A percentile compares a stretch with the other conserved stretches of the same genome.
Evolutionary conservation across 2,797 vertebrate species (phyloP).

Genomic region (Rhinogobio ventralis): DNA sequence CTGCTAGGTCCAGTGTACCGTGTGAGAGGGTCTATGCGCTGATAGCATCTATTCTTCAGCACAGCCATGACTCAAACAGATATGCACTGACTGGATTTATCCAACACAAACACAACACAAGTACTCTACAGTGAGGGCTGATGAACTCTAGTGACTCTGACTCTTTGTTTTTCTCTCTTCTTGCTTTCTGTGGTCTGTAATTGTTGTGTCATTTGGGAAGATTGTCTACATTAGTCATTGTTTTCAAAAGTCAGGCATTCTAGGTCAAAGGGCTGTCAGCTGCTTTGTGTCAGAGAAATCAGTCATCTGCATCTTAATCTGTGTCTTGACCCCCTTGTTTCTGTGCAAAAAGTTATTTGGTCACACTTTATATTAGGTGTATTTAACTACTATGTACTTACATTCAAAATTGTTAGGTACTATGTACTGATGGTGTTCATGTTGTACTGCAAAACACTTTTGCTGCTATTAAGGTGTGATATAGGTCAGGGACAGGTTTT

Average conservation of each 20-base stretch:
- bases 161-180: constrained; percentile 33
- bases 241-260: constrained; percentile 49
- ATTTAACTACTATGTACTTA: not conserved
- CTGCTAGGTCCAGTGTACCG: constrained; percentile 2
- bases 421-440: not conserved
- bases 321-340: not conserved
- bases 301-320: constrained; percentile 46
- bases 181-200: constrained; percentile 50
- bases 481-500: not conserved
- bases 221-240: constrained; percentile 52
- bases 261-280: constrained; percentile 56
- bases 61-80: not conserved
- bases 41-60: constrained; percentile 22
- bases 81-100: not conserved
- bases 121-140: not conserved
- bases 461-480: not conserved
- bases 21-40: constrained; percentile 5
- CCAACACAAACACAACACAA: constrained; percentile 20
- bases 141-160: constrained; percentile 54
- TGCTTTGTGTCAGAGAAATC: constrained; percentile 45
- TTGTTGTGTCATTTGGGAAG: constrained; percentile 46
- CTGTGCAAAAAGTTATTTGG: constrained; percentile 1
- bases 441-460: not conserved
- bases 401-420: not conserved
- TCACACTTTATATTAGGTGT: not conserved